Evolutionary conservation across 2,797 vertebrate species (phyloP), one percentile per base, ranked within the genome.

Genomic region (Natrix natrix): DNA sequence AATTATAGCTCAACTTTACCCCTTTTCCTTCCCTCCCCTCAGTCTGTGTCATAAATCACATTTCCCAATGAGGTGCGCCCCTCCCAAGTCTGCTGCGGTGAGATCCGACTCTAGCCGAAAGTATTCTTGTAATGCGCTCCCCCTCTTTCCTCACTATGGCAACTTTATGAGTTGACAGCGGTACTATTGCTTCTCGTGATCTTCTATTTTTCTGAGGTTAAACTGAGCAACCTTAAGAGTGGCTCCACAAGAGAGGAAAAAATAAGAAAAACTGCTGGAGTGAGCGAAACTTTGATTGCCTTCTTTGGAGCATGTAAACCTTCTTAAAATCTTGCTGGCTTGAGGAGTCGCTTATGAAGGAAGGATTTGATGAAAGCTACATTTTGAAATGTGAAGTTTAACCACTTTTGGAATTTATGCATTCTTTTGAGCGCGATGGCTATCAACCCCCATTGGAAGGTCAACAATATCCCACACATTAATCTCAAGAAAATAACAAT

Each of bases 241-340:
- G 86, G 12, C 52, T 87, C 54, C 14, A 1, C 17, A n/a, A 10
- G 14, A 16, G 13, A 2, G 0, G 24, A 1, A 61, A 28, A 87
- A 55, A 86, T 48, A 7, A 13, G 16, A 17, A 28, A 56, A 32
- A 8, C 28, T 16, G 86, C 22, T 28, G 52, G 78, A 86, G 22
- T n/a, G 54, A 16, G 6, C n/a, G 26, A n/a, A 17, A 14, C 1
- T 28, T 54, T 55, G 83, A 26, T n/a, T 54, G 86, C 32, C 5
- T 17, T 17, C 93, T 91, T 60, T 92, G 91, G 74, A 93, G 92
- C 63, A 61, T 57, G 28, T 59, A 74, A 0, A 0, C 48, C 48
- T 91, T 93, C 59, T 90, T 93, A 90, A 91, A 94, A 89, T 54
- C 69, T 59, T 14, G 32, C 87, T 12, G 57, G 48, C 55, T 14